Conservation (phyloP, 2,888 invertebrate genomes). For the Pristionchus fissidentatus region DNA sequence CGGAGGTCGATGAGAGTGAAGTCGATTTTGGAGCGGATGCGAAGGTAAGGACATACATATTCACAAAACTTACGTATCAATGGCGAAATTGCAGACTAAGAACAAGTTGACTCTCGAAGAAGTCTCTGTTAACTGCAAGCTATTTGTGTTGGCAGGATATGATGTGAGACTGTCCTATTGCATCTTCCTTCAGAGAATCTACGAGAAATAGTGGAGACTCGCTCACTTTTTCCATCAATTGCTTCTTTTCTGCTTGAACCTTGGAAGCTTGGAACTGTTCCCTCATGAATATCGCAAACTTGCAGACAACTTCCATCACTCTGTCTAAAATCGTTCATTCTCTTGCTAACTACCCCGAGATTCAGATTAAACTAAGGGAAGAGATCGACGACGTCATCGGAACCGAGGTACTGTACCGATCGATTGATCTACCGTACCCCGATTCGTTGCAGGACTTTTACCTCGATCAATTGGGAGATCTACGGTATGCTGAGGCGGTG, state of each 20-base stretch:
- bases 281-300: not conserved
- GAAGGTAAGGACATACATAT: not conserved
- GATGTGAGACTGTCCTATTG: conserved; percentile 76
- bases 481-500: conserved; percentile 67
- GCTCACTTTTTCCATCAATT: too few species aligned
- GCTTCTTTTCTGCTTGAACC: too few species aligned
- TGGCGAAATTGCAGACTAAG: not conserved
- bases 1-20: conserved; percentile 51
- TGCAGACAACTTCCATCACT: conserved; percentile 77
- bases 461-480: conserved; percentile 64
- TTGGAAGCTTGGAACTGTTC: too few species aligned
- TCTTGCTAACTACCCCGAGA: conserved; percentile 58
- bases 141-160: conserved; percentile 72
- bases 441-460: conserved; percentile 55
- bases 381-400: conserved; percentile 52
- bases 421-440: too few species aligned
- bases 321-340: conserved; percentile 41
- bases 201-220: too few species aligned
- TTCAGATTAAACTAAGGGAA: conserved; percentile 56
- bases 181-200: too few species aligned
- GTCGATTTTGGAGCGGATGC: conserved; percentile 10
- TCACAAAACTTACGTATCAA: not conserved
- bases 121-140: conserved; percentile 61
- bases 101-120: conserved; percentile 63
- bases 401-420: conserved; percentile 50